Percentiles rank a stretch among this genome's conserved stretches.
Evolutionary conservation across 2,797 vertebrate genomes (phyloP).

Genomic region (Hirundo rustica): DNA sequence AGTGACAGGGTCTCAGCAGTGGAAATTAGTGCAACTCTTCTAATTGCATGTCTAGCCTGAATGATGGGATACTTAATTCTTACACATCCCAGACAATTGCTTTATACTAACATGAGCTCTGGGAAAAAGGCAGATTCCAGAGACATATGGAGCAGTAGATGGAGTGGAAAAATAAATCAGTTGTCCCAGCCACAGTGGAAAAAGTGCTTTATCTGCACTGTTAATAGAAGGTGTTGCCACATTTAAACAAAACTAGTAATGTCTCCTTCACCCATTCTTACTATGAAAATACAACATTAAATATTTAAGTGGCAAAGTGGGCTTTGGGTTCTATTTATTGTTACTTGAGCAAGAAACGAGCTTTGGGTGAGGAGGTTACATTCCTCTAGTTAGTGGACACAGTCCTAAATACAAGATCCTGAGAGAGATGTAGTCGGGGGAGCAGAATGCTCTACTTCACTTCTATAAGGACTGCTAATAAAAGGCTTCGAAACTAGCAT

Average conservation of each 20-base stretch:
- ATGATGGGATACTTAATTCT: conserved; percentile 96
- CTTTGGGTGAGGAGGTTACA: conserved; percentile 57
- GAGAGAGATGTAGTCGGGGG: conserved; percentile 47
- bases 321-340: conserved; percentile 47
- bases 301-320: conserved; percentile 61
- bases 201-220: conserved; percentile 75
- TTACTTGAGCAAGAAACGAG: conserved; percentile 41
- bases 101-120: conserved; percentile 87
- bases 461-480: conserved; percentile 76
- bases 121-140: conserved; percentile 84
- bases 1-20: conserved; percentile 87
- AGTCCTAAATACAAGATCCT: conserved; percentile 69
- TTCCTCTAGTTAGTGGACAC: conserved; percentile 59
- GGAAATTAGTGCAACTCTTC: conserved; percentile 89
- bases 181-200: conserved; percentile 74
- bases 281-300: conserved; percentile 67
- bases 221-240: conserved; percentile 79
- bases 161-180: conserved; percentile 86
- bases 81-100: conserved; percentile 94
- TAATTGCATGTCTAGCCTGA: conserved; percentile 95
- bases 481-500: conserved; percentile 80
- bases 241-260: conserved; percentile 69
- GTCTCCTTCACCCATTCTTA: conserved; percentile 52
- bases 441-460: conserved; percentile 64
- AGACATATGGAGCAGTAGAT: conserved; percentile 90